Conservation (phyloP, 2,888 invertebrate genomes). For the Athalia cordata region DNA sequence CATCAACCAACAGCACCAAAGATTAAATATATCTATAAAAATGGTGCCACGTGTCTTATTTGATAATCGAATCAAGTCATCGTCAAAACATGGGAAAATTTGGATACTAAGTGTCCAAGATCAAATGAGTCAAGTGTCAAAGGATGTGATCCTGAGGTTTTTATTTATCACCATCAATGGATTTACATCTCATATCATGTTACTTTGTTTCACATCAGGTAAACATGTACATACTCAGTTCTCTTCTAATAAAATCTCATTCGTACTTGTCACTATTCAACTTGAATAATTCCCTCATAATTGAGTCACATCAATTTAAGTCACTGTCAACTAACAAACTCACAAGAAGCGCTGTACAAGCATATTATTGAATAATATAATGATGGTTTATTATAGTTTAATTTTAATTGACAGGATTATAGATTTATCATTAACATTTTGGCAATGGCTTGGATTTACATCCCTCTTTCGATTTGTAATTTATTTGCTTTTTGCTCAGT, state of each 20-base stretch:
- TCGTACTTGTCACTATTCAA: too few species aligned
- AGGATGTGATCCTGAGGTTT: background rate
- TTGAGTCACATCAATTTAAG: too few species aligned
- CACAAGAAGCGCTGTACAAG: too few species aligned
- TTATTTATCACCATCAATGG: background rate
- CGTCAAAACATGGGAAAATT: background rate
- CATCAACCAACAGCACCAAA: conserved; percentile 10
- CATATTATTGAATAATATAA: too few species aligned
- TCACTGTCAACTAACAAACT: too few species aligned
- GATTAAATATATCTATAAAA: conserved; percentile 9
- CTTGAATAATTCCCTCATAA: too few species aligned
- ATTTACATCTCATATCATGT: background rate
- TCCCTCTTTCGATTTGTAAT: too few species aligned
- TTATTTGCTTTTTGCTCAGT: too few species aligned
- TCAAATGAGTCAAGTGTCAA: background rate
- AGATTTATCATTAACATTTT: too few species aligned
- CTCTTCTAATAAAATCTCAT: conserved; percentile 16
- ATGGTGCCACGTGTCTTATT: background rate
- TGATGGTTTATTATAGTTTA: too few species aligned
- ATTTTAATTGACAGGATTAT: too few species aligned
- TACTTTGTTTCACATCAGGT: conserved; percentile 2
- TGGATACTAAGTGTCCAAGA: background rate
- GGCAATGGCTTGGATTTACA: too few species aligned
- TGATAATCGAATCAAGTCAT: background rate
- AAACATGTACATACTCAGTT: conserved; percentile 21